Evolutionary conservation across 2,113 vertebrate species (phyloP).

Genomic region (Sterrhoptilus dennistouni): DNA sequence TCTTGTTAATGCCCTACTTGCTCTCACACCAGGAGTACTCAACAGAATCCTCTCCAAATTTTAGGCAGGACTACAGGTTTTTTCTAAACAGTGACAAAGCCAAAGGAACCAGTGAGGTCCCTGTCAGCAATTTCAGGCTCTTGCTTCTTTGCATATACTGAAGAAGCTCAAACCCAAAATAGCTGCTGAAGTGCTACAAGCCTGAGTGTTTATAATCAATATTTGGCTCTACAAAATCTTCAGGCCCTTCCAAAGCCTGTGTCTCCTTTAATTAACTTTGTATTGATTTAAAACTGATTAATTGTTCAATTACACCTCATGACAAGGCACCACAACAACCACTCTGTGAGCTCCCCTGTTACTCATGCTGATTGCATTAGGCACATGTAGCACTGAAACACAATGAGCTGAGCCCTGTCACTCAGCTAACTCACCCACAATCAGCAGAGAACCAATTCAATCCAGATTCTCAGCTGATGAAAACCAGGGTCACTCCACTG

Average conservation of each 20-base stretch:
- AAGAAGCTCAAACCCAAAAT: neutral
- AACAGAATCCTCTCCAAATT: neutral
- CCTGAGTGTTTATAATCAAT: neutral
- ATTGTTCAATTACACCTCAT: slow-evolving; percentile 4
- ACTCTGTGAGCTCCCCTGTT: neutral
- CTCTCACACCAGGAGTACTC: neutral
- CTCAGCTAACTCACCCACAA: neutral
- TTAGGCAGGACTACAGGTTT: neutral
- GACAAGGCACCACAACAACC: slow-evolving; percentile 10
- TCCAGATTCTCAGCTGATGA: slow-evolving; percentile 29
- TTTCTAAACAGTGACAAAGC: neutral
- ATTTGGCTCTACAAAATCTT: neutral
- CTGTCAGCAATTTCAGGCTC: neutral
- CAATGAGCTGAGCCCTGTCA: neutral
- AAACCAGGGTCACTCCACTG: slow-evolving; percentile 4
- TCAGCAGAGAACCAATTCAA: neutral
- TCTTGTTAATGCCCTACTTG: neutral
- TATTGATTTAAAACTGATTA: slow-evolving; percentile 12
- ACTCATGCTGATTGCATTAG: neutral
- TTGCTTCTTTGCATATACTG: neutral
- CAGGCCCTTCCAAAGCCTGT: neutral
- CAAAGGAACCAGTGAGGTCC: neutral
- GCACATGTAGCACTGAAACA: neutral
- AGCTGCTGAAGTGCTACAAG: neutral
- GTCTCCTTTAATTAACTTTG: slow-evolving; percentile 9